These are phyloP conservation scores for Harmothoe impar DNA, from an alignment of 2,888 invertebrate species.

Conservation along the genomic window DNA sequence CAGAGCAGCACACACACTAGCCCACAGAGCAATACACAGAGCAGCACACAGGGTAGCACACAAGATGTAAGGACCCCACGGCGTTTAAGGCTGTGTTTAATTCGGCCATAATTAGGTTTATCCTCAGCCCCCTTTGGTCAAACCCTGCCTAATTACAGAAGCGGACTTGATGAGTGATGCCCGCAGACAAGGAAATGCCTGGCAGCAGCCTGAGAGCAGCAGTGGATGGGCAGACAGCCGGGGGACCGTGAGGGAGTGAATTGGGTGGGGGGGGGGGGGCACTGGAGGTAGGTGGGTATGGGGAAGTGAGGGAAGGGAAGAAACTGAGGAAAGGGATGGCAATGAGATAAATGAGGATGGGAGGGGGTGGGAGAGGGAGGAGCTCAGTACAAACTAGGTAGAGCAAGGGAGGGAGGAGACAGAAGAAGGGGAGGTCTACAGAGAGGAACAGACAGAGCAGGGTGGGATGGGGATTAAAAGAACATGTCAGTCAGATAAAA, in stretches of 20 bases:
- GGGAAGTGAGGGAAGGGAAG: too few relatives aligned
- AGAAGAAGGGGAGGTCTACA: neutral
- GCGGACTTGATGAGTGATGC: neutral
- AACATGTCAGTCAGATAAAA: too few relatives aligned
- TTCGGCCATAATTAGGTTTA: conserved; percentile 4
- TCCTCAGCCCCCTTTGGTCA: neutral
- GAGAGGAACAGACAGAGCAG: neutral
- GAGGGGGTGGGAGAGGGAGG: too few relatives aligned
- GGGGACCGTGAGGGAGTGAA: neutral
- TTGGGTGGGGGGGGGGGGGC: neutral
- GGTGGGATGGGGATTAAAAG: too few relatives aligned
- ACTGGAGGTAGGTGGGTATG: too few relatives aligned
- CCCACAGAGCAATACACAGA: too few relatives aligned
- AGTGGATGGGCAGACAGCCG: neutral
- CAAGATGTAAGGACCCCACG: neutral
- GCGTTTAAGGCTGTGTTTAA: conserved; percentile 1
- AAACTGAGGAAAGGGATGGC: too few relatives aligned
- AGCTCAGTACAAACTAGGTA: too few relatives aligned
- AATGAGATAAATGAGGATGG: too few relatives aligned
- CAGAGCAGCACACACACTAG: too few relatives aligned
- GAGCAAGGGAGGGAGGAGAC: neutral
- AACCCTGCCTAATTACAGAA: neutral
- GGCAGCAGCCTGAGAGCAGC: neutral
- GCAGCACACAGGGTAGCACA: neutral
- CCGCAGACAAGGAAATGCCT: neutral